Base-by-base conservation (phyloP, 2,888 invertebrate species). In the Agrochola lychnidis region DNA sequence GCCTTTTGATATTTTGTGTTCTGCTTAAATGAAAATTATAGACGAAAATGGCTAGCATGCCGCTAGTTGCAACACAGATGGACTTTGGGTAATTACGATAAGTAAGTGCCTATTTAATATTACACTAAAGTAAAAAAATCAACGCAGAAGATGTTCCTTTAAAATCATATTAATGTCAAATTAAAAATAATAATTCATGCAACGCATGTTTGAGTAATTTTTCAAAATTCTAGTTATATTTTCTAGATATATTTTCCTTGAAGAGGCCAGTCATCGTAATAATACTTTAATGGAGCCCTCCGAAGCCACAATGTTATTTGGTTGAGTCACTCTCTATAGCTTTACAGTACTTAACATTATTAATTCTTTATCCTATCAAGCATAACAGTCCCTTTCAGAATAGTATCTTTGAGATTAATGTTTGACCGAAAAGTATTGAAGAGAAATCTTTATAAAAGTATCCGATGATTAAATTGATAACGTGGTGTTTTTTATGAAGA, bases 401-500 rank as follows among this genome's bases (percentile, higher is more conserved):
- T 88, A 84, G 86, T 85, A 84, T 85, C 87, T 91, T 90, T 91
- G 89, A 91, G 89, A 86, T 91, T 85, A 85, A 90, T 88, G 82
- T 82, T 68, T 77, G 77, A 78, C 76, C 73, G 75, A 85, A 84
- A 80, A 76, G 85, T 88, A 88, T 88, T 87, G 82, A 85, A 78
- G 74, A 73, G 83, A 79, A 87, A 85, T 84, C 79, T 83, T 74
- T 83, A 73, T 76, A 85, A 84, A 87, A 81, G 81, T 93, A 91
- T 91, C 90, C 87, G 90, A 94, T 94, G 95, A 95, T 94, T 94
- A 93, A 93, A 94, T 93, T 92, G 95, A 94, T 94, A 95, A 92
- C 90, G 90, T 89, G 90, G 90, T 91, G 88, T 91, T 91, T 93
- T 92, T 91, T 91, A 91, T 90, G 89, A 83, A 90, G 90, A 92